These are phyloP conservation scores for Athalia cordata DNA, from an alignment of 2,888 invertebrate genomes.

Conservation along the genomic window DNA sequence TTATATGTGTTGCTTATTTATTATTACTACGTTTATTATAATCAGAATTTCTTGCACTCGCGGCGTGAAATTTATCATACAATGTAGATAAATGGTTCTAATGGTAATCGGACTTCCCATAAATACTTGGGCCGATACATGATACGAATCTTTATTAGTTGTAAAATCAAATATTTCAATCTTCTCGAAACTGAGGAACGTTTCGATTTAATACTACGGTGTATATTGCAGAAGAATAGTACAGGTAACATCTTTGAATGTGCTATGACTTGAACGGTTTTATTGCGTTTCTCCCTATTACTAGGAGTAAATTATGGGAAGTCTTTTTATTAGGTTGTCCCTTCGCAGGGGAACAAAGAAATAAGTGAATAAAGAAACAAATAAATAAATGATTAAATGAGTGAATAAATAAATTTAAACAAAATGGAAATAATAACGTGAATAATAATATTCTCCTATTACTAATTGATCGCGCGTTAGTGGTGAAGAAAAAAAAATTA, in stretches of 20 bases:
- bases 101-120: constrained; percentile 5
- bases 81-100: constrained; percentile 8
- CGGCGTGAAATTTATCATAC: constrained; percentile 8
- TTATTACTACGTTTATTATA: constrained; percentile 50
- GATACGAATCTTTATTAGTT: not conserved
- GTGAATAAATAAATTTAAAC: too few species aligned
- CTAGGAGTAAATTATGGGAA: constrained; percentile 13
- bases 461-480: not conserved
- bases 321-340: not conserved
- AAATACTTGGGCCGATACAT: constrained; percentile 3
- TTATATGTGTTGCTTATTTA: constrained; percentile 67
- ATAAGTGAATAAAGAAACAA: too few species aligned
- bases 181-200: not conserved
- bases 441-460: constrained; percentile 2
- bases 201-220: too few species aligned
- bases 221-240: too few species aligned
- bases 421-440: too few species aligned
- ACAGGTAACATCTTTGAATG: not conserved
- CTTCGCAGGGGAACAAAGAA: not conserved
- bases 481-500: too few species aligned
- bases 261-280: not conserved
- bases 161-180: not conserved
- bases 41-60: not conserved
- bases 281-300: not conserved
- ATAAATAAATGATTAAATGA: too few species aligned